A percentile compares a stretch with the other conserved stretches of the same genome.
phyloP scores from a whole-genome alignment of 1,140 invertebrate genomes.

The Cataglyphis hispanica region DNA sequence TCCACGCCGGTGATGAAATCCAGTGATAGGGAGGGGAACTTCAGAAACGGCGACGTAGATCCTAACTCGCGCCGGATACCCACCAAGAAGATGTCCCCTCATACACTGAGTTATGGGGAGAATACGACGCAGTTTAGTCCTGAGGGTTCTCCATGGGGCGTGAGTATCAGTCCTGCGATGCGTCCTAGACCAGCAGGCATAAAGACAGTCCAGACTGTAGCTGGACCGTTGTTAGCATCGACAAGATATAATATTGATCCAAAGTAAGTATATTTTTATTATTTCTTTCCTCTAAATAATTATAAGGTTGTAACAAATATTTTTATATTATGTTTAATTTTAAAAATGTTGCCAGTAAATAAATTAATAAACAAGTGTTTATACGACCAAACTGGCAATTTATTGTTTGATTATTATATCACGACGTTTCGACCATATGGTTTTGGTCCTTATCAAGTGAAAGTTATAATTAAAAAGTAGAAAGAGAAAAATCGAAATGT shows the following conservation, averaged over 20 bases:
- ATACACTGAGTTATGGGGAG: slow-evolving; percentile 64
- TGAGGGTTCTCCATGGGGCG: slow-evolving; percentile 80
- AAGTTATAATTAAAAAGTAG: no score
- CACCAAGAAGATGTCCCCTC: slow-evolving; percentile 42
- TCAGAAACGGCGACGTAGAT: slow-evolving; percentile 68
- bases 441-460: no score
- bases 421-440: no score
- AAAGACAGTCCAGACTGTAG: slow-evolving; percentile 81
- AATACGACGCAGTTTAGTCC: slow-evolving; percentile 70
- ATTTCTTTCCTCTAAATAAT: neutral
- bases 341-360: no score
- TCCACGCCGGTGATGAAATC: slow-evolving; percentile 76
- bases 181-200: slow-evolving; percentile 73
- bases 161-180: slow-evolving; percentile 79
- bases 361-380: no score
- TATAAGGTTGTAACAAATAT: neutral
- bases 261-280: slow-evolving; percentile 75
- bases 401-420: no score
- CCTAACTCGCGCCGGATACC: neutral
- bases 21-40: slow-evolving; percentile 61
- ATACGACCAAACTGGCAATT: no score
- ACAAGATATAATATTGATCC: slow-evolving; percentile 85
- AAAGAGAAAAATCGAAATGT: no score
- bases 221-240: slow-evolving; percentile 83
- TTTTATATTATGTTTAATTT: no score